phyloP scores from a whole-genome alignment of 2,797 vertebrate species.

The Diceros bicornis region DNA sequence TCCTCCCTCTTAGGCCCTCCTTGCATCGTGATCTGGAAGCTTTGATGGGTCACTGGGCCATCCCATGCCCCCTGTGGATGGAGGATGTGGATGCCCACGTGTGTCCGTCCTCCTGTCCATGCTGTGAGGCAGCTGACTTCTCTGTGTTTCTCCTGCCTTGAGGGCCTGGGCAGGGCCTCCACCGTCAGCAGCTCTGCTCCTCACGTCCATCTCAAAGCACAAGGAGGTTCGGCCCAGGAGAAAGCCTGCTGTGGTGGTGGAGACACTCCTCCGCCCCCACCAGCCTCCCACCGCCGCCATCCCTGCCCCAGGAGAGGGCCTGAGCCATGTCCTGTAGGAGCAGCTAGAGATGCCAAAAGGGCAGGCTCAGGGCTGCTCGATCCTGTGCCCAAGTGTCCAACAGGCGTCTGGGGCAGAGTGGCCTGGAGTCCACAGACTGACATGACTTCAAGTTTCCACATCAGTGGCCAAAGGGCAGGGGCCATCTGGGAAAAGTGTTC shows the following conservation, averaged over 20 bases:
- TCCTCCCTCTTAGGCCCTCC: neutral
- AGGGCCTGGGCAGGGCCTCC: constrained; percentile 32
- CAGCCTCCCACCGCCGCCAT: neutral
- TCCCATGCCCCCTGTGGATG: neutral
- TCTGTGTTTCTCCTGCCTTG: neutral
- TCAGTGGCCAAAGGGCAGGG: neutral
- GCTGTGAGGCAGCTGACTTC: neutral
- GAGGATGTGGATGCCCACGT: neutral
- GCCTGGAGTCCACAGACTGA: neutral
- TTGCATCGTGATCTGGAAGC: neutral
- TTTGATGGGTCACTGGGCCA: neutral
- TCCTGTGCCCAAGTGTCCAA: neutral
- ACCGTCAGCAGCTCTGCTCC: neutral
- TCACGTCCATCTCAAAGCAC: constrained; percentile 77
- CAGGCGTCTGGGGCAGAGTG: neutral
- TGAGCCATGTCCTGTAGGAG: neutral
- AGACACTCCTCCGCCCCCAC: constrained; percentile 13
- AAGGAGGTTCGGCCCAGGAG: constrained; percentile 58
- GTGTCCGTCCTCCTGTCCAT: constrained; percentile 5
- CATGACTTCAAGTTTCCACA: constrained; percentile 8
- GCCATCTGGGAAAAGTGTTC: neutral
- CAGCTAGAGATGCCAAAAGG: neutral
- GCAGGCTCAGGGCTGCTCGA: neutral
- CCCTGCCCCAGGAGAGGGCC: neutral
- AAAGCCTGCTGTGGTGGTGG: constrained; percentile 56